Conservation (phyloP, 2,113 vertebrate species). For the Onychorhynchus coronatus region DNA sequence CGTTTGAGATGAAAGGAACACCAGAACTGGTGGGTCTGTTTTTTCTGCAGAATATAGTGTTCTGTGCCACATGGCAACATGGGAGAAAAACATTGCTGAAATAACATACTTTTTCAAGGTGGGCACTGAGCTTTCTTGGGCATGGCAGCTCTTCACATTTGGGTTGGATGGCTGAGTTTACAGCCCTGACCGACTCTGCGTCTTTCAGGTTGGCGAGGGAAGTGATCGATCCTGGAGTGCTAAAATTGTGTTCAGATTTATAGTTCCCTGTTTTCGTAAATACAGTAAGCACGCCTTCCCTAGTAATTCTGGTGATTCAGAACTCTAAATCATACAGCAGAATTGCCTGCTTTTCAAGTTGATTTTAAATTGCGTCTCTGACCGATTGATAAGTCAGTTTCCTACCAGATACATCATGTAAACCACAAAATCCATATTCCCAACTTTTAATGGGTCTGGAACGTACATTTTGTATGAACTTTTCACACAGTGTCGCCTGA, state of each 20-base stretch:
- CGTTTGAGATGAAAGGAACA: background rate
- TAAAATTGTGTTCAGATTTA: background rate
- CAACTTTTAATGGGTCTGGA: background rate
- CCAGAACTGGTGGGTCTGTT: rapidly evolving
- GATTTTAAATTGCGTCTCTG: background rate
- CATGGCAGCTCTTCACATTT: background rate
- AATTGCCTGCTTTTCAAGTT: background rate
- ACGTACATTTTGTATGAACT: background rate
- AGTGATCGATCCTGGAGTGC: background rate
- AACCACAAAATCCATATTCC: background rate
- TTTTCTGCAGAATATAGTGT: background rate
- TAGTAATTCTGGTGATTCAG: background rate
- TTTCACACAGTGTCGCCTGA: background rate
- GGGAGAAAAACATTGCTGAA: background rate
- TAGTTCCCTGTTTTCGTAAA: background rate
- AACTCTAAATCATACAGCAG: background rate
- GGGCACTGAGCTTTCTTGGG: background rate
- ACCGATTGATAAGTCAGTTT: background rate
- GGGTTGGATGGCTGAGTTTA: background rate
- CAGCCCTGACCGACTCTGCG: background rate
- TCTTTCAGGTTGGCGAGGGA: background rate
- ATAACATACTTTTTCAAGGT: background rate
- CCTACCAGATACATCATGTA: background rate
- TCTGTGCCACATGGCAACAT: background rate
- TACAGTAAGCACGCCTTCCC: background rate